Evolutionary conservation across 1,140 invertebrate species (phyloP).

Genomic region (Drosophila tropicalis): DNA sequence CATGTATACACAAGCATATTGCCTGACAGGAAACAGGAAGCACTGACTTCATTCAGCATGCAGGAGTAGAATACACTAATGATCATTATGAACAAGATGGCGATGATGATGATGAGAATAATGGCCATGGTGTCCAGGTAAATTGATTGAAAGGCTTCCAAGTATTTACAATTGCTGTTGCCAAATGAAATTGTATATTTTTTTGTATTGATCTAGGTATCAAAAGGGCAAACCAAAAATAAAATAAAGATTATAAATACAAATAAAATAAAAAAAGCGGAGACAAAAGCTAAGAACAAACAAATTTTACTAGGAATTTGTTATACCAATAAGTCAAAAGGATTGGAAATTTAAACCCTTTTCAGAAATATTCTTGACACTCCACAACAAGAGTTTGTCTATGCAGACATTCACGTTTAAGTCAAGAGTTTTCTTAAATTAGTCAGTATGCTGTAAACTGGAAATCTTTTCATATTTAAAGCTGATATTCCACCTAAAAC

Average conservation of each 20-base stretch:
- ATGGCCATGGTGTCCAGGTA: background rate
- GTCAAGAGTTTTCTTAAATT: too few species aligned
- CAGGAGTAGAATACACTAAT: slow-evolving; percentile 2
- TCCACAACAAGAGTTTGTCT: background rate
- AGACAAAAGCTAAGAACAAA: background rate
- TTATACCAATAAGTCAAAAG: background rate
- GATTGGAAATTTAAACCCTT: slow-evolving; percentile 3
- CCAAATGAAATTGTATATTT: background rate
- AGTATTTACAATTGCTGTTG: background rate
- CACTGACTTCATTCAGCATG: slow-evolving; percentile 44
- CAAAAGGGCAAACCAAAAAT: background rate
- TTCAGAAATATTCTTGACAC: background rate
- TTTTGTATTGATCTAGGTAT: background rate
- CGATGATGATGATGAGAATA: background rate
- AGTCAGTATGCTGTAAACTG: background rate
- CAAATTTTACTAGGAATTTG: background rate
- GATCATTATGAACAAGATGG: background rate
- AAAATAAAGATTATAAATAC: background rate
- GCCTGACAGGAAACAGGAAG: slow-evolving; percentile 61
- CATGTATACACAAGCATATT: too few species aligned
- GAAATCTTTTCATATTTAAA: background rate
- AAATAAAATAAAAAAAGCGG: background rate
- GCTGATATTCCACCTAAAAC: too few species aligned
- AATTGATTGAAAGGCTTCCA: background rate
- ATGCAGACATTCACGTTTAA: too few species aligned